Base-by-base conservation (phyloP, 2,113 vertebrate species). In the Campylomormyrus numenius region DNA sequence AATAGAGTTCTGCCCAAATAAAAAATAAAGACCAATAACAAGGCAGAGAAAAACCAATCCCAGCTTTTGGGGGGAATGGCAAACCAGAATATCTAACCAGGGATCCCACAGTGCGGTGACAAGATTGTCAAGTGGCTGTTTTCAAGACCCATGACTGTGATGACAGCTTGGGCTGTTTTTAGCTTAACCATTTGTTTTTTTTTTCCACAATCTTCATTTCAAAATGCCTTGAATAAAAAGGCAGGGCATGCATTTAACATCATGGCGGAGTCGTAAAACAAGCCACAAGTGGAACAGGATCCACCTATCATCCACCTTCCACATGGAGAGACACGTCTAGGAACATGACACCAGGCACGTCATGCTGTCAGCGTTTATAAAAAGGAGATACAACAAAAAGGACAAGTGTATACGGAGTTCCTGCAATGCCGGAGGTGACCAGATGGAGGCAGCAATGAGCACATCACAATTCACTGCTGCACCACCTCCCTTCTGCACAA, bases 391-490 rank as follows among this genome's bases (percentile, higher is more conserved):
- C 85, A 53, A 87, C 46, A 35, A 35, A 53, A 39, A 19, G 13
- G 39, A 77, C 90, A 90, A 84, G 85, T 58, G n/a, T 53, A 90
- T 90, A 39, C n/a, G 62, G 92, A 77, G 74, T 92, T 96, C 95
- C 95, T 96, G 95, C 96, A 95, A 94, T 94, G 96, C 96, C 96
- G 95, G 95, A 95, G 93, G 95, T 94, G n/a, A 95, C 84, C 1
- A 31, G 58, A 56, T 90, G 88, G 85, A 74, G 91, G 92, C 89
- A 42, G 74, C 91, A 91, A 90, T 85, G 89, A 88, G 21, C 3
- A 87, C 87, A 89, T 90, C 35, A 13, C 53, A 45, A 80, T 85
- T 90, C 88, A 91, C 90, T 90, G 92, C 92, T 88, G 90, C 13
- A 46, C 19, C 11, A 42, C 42, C 15, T n/a, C 31, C 35, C 27